These are phyloP conservation scores for Limnephilus lunatus DNA, from an alignment of 2,888 invertebrate species.

Conservation along the genomic window DNA sequence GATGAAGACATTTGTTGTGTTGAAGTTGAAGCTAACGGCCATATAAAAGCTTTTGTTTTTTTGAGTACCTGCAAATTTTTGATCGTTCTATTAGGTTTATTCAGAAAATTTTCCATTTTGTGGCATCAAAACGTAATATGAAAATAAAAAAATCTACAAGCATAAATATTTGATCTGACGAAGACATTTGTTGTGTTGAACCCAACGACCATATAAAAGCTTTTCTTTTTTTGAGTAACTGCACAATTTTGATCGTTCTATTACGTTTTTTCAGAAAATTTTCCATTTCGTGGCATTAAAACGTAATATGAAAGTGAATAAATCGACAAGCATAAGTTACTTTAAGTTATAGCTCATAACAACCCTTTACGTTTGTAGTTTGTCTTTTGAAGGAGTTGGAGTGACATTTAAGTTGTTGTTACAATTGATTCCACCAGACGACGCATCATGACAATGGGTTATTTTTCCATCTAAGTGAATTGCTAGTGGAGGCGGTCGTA, in stretches of 20 bases:
- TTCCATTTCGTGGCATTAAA: neutral
- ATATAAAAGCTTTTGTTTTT: too few species aligned
- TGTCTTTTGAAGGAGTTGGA: neutral
- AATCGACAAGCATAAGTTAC: neutral
- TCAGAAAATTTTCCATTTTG: too few species aligned
- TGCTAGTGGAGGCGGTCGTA: slow-evolving; percentile 38
- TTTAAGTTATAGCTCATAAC: neutral
- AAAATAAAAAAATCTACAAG: neutral
- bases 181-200: too few species aligned
- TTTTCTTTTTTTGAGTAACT: too few species aligned
- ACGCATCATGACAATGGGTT: slow-evolving; percentile 52
- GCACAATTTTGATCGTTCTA: too few species aligned
- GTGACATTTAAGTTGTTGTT: neutral
- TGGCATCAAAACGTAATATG: neutral
- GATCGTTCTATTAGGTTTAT: too few species aligned
- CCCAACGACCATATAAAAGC: too few species aligned
- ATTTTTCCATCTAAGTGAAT: slow-evolving; percentile 60
- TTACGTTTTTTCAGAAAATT: too few species aligned
- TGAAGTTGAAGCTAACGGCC: too few species aligned
- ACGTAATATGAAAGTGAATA: neutral
- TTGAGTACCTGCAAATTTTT: too few species aligned
- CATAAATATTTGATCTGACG: too few species aligned
- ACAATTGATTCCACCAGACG: slow-evolving; percentile 53
- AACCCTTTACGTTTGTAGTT: neutral
- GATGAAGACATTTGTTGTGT: too few species aligned